Conservation (phyloP, 2,797 vertebrate genomes). For the Smutsia gigantea region DNA sequence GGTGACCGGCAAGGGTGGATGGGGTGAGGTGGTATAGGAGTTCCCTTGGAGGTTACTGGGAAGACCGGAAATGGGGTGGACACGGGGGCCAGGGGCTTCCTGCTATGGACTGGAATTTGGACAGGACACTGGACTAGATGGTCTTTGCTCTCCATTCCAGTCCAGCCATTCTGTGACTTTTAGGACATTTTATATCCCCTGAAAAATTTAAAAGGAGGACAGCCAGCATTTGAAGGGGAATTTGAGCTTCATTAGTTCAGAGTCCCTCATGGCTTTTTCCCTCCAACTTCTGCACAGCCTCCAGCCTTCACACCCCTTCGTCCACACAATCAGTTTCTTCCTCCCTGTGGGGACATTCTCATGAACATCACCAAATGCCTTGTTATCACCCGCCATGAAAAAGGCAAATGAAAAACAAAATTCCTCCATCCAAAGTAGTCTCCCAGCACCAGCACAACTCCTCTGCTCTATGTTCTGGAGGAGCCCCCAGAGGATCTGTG, state of each 20-base stretch:
- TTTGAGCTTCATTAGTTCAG: not conserved
- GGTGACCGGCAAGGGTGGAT: not conserved
- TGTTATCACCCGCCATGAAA: not conserved
- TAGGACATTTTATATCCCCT: not conserved
- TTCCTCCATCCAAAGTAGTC: not conserved
- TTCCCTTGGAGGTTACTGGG: not conserved
- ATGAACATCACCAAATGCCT: not conserved
- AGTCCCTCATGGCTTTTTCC: not conserved
- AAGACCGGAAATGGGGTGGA: not conserved
- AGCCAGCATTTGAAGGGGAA: not conserved
- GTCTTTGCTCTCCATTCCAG: not conserved
- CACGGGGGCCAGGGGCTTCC: too few relatives aligned
- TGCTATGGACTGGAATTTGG: not conserved
- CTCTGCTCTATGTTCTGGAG: not conserved
- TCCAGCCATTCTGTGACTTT: not conserved
- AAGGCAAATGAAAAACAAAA: not conserved
- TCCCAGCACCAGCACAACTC: not conserved
- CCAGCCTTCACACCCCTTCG: not conserved
- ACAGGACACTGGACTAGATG: not conserved
- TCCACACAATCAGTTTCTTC: not conserved
- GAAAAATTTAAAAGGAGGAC: not conserved
- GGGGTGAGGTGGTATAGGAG: not conserved
- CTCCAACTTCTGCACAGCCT: not conserved
- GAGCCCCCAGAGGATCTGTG: not conserved
- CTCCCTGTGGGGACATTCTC: not conserved